Evolutionary conservation across 2,113 vertebrate genomes (phyloP).

Genomic region (Thalassarche chlororhynchos): DNA sequence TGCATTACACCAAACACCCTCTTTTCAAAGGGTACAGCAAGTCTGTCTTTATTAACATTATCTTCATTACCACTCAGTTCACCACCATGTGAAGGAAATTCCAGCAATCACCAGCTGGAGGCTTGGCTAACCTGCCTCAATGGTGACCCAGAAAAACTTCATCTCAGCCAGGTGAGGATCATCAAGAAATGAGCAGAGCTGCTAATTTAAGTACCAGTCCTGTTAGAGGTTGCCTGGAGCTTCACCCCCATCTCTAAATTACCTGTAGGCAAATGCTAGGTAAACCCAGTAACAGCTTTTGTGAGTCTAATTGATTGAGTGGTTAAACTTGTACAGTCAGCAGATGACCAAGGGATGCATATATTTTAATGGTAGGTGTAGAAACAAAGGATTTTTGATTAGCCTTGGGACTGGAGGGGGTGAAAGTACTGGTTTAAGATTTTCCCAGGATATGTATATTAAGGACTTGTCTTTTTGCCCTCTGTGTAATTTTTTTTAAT

Average conservation of each 20-base stretch:
- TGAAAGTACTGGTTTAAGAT: conserved; percentile 59
- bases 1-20: fast-evolving
- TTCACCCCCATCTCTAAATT: neutral
- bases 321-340: conserved; percentile 52
- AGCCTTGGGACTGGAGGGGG: conserved; percentile 41
- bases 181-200: neutral
- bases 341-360: conserved; percentile 39
- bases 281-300: neutral
- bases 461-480: conserved; percentile 65
- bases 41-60: neutral
- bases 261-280: neutral
- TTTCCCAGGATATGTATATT: conserved; percentile 61
- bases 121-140: neutral
- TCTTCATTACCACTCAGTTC: neutral
- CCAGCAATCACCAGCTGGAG: neutral
- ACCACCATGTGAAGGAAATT: neutral
- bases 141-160: neutral
- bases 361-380: conserved; percentile 49
- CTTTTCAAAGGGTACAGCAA: fast-evolving
- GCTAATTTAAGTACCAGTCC: neutral
- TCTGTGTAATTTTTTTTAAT: conserved; percentile 52
- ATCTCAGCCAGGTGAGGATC: neutral
- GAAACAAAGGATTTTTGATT: conserved; percentile 65
- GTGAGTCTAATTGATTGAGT: neutral
- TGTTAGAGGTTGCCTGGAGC: neutral